A percentile compares a stretch with the other conserved stretches of the same genome.
These are phyloP conservation scores for Chelonus formosanus DNA, from an alignment of 2,888 invertebrate genomes.

Conservation along the genomic window DNA sequence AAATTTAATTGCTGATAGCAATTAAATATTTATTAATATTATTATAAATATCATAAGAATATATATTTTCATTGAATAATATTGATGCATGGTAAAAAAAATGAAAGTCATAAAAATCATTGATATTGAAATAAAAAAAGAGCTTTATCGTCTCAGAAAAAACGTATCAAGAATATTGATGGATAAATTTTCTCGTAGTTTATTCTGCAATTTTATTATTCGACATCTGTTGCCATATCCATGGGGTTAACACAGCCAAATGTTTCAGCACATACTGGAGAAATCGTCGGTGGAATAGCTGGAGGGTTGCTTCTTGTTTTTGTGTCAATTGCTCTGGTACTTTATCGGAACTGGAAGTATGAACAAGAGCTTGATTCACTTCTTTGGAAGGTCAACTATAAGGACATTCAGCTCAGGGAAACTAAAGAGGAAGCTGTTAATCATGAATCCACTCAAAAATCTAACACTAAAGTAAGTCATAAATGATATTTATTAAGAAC, in stretches of 20 bases:
- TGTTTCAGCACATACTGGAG: constrained; percentile 78
- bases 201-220: constrained; percentile 1
- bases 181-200: neutral
- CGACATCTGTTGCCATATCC: neutral
- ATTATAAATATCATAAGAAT: neutral
- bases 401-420: constrained; percentile 82
- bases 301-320: constrained; percentile 79
- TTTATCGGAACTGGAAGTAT: constrained; percentile 91
- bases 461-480: constrained; percentile 49
- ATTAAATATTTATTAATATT: neutral
- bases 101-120: neutral
- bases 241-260: constrained; percentile 33
- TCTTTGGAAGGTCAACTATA: constrained; percentile 93
- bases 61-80: neutral
- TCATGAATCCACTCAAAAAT: constrained; percentile 49
- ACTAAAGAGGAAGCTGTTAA: constrained; percentile 66
- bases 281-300: constrained; percentile 82
- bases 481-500: too few species aligned
- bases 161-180: too few species aligned
- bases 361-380: constrained; percentile 93
- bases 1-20: neutral
- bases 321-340: constrained; percentile 76
- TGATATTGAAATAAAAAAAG: neutral
- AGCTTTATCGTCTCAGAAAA: too few species aligned
- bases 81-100: neutral